These are phyloP conservation scores for Nematolebias whitei DNA, from an alignment of 2,113 vertebrate species.

Conservation along the genomic window DNA sequence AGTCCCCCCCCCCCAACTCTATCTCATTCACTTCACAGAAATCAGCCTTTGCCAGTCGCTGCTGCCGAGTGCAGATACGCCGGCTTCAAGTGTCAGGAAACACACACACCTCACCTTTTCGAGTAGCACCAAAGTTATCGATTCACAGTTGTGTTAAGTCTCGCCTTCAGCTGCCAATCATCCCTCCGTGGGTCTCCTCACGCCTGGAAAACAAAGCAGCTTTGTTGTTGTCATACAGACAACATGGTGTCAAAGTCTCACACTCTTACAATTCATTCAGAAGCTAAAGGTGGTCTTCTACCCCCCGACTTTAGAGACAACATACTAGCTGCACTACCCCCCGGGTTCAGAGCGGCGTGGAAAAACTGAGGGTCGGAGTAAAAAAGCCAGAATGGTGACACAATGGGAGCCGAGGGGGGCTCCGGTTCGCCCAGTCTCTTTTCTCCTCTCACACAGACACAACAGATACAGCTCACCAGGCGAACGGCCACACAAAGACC, in stretches of 20 bases:
- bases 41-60: constrained; percentile 37
- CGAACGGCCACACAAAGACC: constrained; percentile 28
- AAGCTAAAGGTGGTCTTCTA: constrained; percentile 5
- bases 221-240: constrained; percentile 31
- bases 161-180: constrained; percentile 70
- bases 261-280: not conserved
- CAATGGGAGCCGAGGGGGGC: constrained; percentile 15
- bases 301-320: constrained; percentile 4
- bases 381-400: constrained; percentile 13
- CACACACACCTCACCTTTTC: constrained; percentile 58
- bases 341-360: constrained; percentile 19
- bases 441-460: constrained; percentile 31
- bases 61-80: constrained; percentile 46
- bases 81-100: constrained; percentile 15
- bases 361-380: constrained; percentile 34
- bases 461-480: constrained; percentile 26
- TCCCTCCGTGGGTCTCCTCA: constrained; percentile 56
- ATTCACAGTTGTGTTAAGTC: constrained; percentile 62
- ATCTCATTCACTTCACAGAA: not conserved
- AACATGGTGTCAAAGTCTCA: not conserved
- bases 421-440: constrained; percentile 29
- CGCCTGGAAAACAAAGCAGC: constrained; percentile 56
- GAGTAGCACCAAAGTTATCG: constrained; percentile 65
- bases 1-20: not conserved
- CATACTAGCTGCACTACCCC: not conserved